Conservation (phyloP, 2,797 vertebrate genomes). For the Intellagama lesueurii region DNA sequence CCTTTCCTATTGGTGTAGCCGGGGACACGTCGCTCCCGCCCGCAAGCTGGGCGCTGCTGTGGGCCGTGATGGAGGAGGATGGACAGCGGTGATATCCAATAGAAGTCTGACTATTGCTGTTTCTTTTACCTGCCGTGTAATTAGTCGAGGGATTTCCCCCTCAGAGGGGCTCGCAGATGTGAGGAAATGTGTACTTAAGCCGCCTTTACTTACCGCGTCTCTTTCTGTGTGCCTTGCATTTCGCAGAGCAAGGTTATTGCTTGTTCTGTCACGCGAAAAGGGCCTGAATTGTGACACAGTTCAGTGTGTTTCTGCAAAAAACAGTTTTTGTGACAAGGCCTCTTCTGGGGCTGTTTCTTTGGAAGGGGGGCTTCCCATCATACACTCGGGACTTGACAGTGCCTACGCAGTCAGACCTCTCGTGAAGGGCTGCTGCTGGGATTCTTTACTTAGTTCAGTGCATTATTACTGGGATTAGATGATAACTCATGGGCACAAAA, state of each 20-base stretch:
- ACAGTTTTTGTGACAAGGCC: neutral
- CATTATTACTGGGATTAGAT: neutral
- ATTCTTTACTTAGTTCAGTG: fast-evolving
- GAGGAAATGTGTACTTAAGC: neutral
- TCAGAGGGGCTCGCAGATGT: neutral
- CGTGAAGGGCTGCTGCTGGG: fast-evolving
- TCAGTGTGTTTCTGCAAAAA: neutral
- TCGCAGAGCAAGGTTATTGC: neutral
- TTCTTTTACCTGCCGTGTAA: neutral
- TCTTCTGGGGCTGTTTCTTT: neutral
- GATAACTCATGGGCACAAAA: neutral
- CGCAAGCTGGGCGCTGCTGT: fast-evolving
- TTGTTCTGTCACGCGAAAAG: neutral
- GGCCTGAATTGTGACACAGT: neutral
- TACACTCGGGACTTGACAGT: too few relatives aligned
- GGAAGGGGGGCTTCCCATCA: neutral
- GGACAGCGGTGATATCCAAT: constrained; percentile 55
- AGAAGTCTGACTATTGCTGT: fast-evolving
- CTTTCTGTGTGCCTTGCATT: neutral
- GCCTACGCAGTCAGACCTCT: neutral
- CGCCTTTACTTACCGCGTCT: too few relatives aligned
- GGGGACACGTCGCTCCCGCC: constrained; percentile 17
- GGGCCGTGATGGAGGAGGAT: constrained; percentile 14
- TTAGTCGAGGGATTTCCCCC: neutral
- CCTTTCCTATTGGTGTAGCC: constrained; percentile 60